Evolutionary conservation across 2,888 invertebrate species (phyloP).

Genomic region (Cartodere bifasciata): DNA sequence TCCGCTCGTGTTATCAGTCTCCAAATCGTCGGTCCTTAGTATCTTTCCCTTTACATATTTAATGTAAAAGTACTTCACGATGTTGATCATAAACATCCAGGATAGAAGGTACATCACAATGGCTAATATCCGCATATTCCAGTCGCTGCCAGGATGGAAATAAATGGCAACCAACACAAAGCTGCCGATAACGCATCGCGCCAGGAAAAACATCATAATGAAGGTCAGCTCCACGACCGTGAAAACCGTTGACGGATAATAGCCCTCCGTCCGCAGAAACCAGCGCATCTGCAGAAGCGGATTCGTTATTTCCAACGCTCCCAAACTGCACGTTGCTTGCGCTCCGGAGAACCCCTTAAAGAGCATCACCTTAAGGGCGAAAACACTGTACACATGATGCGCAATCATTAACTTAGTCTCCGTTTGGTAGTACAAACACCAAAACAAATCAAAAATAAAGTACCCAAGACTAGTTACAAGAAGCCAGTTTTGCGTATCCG

Average conservation of each 20-base stretch:
- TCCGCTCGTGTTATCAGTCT: too few relatives aligned
- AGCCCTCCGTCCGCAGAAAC: constrained; percentile 43
- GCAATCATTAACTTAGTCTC: constrained; percentile 40
- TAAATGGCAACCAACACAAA: constrained; percentile 36
- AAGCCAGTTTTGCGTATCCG: constrained; percentile 27
- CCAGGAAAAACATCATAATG: constrained; percentile 36
- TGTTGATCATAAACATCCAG: constrained; percentile 28
- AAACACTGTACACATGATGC: constrained; percentile 42
- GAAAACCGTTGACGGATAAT: constrained; percentile 35
- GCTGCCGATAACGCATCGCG: constrained; percentile 42
- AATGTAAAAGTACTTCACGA: constrained; percentile 26
- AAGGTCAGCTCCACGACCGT: constrained; percentile 39
- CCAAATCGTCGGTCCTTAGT: too few relatives aligned
- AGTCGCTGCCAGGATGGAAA: constrained; percentile 34
- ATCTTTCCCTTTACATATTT: too few relatives aligned
- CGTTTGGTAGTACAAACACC: constrained; percentile 43
- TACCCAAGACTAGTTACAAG: constrained; percentile 49
- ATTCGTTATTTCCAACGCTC: constrained; percentile 48
- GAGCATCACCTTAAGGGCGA: constrained; percentile 40
- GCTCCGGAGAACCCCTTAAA: constrained; percentile 38
- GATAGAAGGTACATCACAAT: constrained; percentile 29
- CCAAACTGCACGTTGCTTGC: constrained; percentile 41
- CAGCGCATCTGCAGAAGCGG: constrained; percentile 49
- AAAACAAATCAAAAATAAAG: constrained; percentile 47
- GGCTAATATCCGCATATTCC: constrained; percentile 26